These are phyloP conservation scores for Phataginus tricuspis DNA, from an alignment of 2,797 vertebrate species.

Conservation along the genomic window DNA sequence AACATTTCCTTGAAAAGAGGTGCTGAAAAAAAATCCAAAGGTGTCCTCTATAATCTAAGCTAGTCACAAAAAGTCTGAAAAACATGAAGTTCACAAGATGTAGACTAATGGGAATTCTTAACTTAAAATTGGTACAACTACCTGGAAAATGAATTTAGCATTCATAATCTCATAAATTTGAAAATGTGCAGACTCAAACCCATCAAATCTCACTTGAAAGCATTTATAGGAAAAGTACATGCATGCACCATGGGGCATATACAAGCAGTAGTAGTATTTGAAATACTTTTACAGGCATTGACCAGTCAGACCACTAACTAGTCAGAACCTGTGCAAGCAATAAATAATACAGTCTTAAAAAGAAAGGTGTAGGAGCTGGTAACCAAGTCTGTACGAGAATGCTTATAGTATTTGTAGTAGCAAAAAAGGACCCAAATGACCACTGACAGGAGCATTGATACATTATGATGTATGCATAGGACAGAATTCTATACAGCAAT, in stretches of 20 bases:
- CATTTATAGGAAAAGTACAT: not conserved
- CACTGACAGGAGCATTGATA: not conserved
- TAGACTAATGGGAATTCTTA: not conserved
- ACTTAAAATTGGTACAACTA: not conserved
- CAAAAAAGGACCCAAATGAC: not conserved
- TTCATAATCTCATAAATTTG: not conserved
- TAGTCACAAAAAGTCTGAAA: not conserved
- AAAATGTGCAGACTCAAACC: not conserved
- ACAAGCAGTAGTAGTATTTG: not conserved
- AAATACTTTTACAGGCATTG: not conserved
- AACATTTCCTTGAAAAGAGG: not conserved
- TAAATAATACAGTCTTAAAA: not conserved
- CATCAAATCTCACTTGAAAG: not conserved
- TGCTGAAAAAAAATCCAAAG: not conserved
- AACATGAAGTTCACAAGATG: not conserved
- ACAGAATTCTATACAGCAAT: not conserved
- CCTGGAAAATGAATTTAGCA: not conserved
- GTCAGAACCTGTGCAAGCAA: not conserved
- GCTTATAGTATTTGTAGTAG: not conserved
- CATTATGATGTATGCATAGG: not conserved
- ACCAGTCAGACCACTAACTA: not conserved
- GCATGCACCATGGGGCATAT: not conserved
- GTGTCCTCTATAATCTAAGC: not conserved
- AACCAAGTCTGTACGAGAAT: not conserved
- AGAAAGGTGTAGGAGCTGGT: not conserved